Conservation (phyloP, 2,797 vertebrate species). For the Heliangelus exortis region DNA sequence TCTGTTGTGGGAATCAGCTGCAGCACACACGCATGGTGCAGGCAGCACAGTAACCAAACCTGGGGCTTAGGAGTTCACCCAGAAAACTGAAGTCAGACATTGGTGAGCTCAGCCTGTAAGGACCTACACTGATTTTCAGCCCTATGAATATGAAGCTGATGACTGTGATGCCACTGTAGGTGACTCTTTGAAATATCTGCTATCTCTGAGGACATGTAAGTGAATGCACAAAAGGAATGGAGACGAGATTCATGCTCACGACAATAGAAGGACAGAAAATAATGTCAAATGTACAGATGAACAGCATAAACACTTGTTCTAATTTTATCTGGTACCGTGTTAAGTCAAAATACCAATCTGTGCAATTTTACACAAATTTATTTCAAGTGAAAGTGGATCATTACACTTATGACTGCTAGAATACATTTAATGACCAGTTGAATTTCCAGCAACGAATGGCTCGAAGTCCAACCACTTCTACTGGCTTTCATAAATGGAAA, state of each 20-base stretch:
- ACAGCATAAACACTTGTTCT: background rate
- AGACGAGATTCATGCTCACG: background rate
- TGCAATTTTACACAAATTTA: background rate
- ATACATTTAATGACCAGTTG: background rate
- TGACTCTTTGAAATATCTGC: background rate
- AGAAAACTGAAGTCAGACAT: background rate
- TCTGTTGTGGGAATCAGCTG: background rate
- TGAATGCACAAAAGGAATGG: background rate
- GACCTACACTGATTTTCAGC: background rate
- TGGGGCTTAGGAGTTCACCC: background rate
- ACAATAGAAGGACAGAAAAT: background rate
- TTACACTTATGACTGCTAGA: background rate
- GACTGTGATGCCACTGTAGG: background rate
- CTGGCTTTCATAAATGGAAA: background rate
- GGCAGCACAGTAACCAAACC: background rate
- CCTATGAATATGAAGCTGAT: background rate
- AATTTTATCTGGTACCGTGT: background rate
- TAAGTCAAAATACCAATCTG: background rate
- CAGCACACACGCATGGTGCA: rapidly evolving
- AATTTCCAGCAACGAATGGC: background rate
- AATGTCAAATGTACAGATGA: background rate
- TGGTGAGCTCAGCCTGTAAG: background rate
- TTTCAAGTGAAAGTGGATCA: background rate
- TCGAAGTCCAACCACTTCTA: background rate
- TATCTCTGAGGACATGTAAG: background rate